Base-by-base conservation (phyloP, 2,797 vertebrate genomes). In the Rhincodon typus region DNA sequence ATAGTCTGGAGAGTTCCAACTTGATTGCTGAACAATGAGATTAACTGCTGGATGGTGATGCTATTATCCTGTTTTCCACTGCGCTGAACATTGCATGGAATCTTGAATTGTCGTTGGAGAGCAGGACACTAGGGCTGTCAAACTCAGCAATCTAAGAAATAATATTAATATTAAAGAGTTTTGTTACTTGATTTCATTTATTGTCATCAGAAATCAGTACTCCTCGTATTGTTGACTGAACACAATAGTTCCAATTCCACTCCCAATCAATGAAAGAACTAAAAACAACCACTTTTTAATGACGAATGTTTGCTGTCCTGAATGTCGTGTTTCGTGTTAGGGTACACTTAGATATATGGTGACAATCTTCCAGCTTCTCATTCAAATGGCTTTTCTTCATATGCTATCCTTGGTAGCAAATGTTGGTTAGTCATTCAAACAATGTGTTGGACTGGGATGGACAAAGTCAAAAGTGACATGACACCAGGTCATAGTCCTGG, bases 101-200 rank as follows among this genome's bases (percentile, higher is more conserved):
- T 97, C 96, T 97, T 57, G 98, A 98, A 96, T 97, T 98, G 96
- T 98, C 97, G 96, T 98, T 96, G 82, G 97, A 97, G 96, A 98
- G 97, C 96, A 98, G 97, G 72, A 97, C 97, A 74, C 97, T 95
- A 0, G 98, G 98, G 96, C 97, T 97, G 97, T 98, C 98, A 96
- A 98, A 98, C 97, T 98, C 98, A 97, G 98, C 95, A 97, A 98
- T 97, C 98, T 98, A 72, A 74, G 50, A 96, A 42, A 90, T 66
- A 96, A 97, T 96, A 46, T 96, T 77, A 53, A 38, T 6, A 8
- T 57, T 94, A 94, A 94, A 62, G 19, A 6, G 12, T 23, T 67
- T 21, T 15, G 38, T 74, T 53, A 15, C 46, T 38, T 70, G 66
- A 21, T 34, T 72, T 74, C 15, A 95, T n/a, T 74, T 42, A 23